These are phyloP conservation scores for Abrostola tripartita DNA, from an alignment of 2,888 invertebrate genomes.

Conservation along the genomic window DNA sequence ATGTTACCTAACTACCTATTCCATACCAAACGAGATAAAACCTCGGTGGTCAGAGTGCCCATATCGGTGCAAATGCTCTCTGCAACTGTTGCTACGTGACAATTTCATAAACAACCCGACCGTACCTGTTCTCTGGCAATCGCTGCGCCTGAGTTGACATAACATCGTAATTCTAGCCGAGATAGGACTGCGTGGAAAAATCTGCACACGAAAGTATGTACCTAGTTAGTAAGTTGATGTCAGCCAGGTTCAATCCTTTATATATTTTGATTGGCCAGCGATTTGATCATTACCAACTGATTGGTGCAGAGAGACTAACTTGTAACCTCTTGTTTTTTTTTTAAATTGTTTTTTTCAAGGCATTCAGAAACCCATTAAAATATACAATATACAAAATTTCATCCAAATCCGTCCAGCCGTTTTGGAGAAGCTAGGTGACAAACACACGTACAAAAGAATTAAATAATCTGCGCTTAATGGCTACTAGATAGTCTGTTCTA, in stretches of 20 bases:
- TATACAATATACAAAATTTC: too few relatives aligned
- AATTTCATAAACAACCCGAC: slow-evolving; percentile 53
- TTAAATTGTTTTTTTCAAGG: too few relatives aligned
- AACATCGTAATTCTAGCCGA: slow-evolving; percentile 38
- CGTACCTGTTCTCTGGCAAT: slow-evolving; percentile 26
- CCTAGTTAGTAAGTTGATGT: neutral
- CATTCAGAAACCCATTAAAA: too few relatives aligned
- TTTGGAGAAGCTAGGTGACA: too few relatives aligned
- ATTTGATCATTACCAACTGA: too few relatives aligned
- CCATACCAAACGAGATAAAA: slow-evolving; percentile 11
- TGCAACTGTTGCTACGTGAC: slow-evolving; percentile 48
- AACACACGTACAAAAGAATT: too few relatives aligned
- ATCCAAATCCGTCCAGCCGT: too few relatives aligned
- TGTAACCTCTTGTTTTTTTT: too few relatives aligned
- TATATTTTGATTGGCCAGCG: neutral
- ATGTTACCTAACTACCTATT: neutral
- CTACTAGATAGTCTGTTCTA: too few relatives aligned
- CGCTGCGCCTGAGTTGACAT: slow-evolving; percentile 47
- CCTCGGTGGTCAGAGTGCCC: slow-evolving; percentile 5
- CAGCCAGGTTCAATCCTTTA: too few relatives aligned
- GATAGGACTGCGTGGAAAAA: slow-evolving; percentile 18
- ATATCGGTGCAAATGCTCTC: slow-evolving; percentile 20
- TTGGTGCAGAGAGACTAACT: too few relatives aligned
- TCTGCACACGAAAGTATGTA: slow-evolving; percentile 9
- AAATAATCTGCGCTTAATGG: too few relatives aligned